Evolutionary conservation across 2,797 vertebrate genomes (phyloP), one percentile per base, ranked within the genome.

Genomic region (Loris lydekkerianus): DNA sequence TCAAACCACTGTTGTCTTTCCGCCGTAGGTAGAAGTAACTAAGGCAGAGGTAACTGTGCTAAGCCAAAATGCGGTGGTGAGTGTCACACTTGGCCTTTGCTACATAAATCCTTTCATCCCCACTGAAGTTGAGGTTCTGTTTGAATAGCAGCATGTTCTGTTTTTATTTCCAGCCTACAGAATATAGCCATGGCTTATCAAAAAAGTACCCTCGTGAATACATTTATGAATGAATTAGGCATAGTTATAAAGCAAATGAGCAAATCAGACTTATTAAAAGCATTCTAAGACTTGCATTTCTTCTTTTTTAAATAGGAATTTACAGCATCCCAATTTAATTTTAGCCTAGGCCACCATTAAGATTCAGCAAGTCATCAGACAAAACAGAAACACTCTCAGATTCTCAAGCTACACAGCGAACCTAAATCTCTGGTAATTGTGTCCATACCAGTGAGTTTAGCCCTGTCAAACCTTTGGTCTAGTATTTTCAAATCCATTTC

Each of bases 281-380:
- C 23, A 89, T 89, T 65, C 25, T 70, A 83, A 69, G 37, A 70
- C 49, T 78, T 61, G 9, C 5, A 53, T 95, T 90, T 93, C 75
- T 82, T 85, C 25, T 95, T 89, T 94, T 84, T 10, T 4, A n/a
- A 67, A 60, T 94, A 78, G n/a, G 15, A 86, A 86, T 83, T 65
- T 67, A 60, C 37, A 2, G 15, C 31, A 93, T 69, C 37, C 56
- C n/a, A 25, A 23, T 67, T 89, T 49, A 25, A 43, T 83, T 83
- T 80, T 70, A 63, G 3, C 53, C 29, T 85, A 95, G 89, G 46
- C n/a, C 37, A 61, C 15, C 53, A 65, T 60, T 91, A 75, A 46
- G 20, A 89, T 58, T 89, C 63, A 78, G 27, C 76, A 31, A 94
- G 15, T 49, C 69, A 91, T n/a, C 31, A 95, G 73, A 75, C 14